Conservation (phyloP, 2,888 invertebrate genomes). For the Eilema griseolum region DNA sequence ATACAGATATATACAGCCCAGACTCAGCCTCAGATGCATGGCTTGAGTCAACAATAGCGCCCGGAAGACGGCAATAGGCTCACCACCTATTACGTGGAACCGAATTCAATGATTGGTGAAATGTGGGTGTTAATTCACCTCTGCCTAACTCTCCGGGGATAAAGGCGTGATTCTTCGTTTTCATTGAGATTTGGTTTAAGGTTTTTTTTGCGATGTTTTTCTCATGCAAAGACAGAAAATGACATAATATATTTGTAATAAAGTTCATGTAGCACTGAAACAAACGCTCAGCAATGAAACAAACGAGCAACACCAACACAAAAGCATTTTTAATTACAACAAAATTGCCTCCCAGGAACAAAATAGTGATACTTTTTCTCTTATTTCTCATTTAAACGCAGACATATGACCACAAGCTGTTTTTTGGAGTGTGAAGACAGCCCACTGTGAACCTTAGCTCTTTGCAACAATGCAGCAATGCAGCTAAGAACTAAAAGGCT, state of each 20-base stretch:
- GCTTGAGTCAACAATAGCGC: too few species aligned
- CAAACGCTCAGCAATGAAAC: background rate
- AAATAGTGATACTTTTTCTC: conserved; percentile 43
- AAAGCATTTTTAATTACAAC: conserved; percentile 38
- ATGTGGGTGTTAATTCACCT: too few species aligned
- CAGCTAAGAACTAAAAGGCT: conserved; percentile 32
- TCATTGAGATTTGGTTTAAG: too few species aligned
- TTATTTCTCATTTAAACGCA: conserved; percentile 63
- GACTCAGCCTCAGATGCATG: too few species aligned
- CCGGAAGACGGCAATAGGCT: too few species aligned
- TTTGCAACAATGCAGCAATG: conserved; percentile 43
- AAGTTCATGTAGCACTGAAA: background rate
- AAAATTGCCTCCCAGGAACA: conserved; percentile 40
- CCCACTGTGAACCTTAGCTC: conserved; percentile 48
- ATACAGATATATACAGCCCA: too few species aligned
- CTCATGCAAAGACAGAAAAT: too few species aligned
- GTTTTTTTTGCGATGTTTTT: too few species aligned
- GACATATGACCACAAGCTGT: conserved; percentile 50
- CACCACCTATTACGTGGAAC: too few species aligned
- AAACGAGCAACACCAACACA: background rate
- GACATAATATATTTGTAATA: background rate
- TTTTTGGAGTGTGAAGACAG: conserved; percentile 71
- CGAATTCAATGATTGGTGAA: too few species aligned
- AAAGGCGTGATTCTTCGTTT: too few species aligned
- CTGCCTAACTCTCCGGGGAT: too few species aligned